phyloP scores from a whole-genome alignment of 1,140 invertebrate species.

The Heliothis virescens region DNA sequence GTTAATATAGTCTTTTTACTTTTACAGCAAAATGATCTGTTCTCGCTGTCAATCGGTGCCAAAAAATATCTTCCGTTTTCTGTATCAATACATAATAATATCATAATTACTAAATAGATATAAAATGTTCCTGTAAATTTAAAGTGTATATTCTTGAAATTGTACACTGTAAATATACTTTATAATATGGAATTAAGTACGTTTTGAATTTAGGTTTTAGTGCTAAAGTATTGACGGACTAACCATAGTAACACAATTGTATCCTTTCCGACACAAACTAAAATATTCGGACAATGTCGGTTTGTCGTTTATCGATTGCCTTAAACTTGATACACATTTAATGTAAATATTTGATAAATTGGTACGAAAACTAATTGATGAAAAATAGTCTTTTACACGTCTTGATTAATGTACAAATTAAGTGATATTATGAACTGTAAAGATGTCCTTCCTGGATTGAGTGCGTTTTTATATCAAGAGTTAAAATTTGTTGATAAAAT shows the following conservation, averaged over 20 bases:
- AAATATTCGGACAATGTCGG: conserved; percentile 1
- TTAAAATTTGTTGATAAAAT: conserved; percentile 39
- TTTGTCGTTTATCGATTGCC: neutral
- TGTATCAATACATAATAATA: conserved; percentile 8
- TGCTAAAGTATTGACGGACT: neutral
- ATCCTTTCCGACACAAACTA: neutral
- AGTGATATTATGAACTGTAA: conserved; percentile 41
- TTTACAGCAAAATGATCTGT: conserved; percentile 41
- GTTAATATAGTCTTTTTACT: conserved; percentile 52
- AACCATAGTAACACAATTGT: neutral
- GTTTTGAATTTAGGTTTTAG: conserved; percentile 17
- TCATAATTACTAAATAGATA: conserved; percentile 16
- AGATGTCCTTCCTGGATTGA: conserved; percentile 21
- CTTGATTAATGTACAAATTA: conserved; percentile 45
- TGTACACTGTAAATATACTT: conserved; percentile 27
- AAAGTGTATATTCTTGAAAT: conserved; percentile 32
- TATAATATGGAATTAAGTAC: conserved; percentile 16
- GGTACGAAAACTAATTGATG: neutral
- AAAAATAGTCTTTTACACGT: neutral
- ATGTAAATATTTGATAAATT: conserved; percentile 22
- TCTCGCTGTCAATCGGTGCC: conserved; percentile 50
- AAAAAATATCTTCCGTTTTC: conserved; percentile 49
- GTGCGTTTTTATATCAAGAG: conserved; percentile 37
- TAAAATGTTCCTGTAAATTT: conserved; percentile 43
- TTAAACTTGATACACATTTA: neutral